Percentiles rank a stretch among this genome's conserved stretches.
phyloP scores from a whole-genome alignment of 2,797 vertebrate species.

The Nannoperca australis region DNA sequence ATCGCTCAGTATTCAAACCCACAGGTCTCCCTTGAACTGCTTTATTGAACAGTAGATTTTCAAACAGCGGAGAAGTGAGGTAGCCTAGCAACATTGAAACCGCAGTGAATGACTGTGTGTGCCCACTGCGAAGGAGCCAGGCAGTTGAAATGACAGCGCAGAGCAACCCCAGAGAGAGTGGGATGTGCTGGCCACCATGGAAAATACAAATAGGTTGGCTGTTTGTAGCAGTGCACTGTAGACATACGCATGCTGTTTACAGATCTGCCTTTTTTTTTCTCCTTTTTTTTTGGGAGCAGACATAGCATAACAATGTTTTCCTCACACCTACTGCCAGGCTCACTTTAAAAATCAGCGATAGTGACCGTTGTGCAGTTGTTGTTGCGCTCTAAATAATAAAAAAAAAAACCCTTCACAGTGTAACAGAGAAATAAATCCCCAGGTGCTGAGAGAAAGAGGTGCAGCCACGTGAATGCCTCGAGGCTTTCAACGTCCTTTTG shows the following conservation, averaged over 20 bases:
- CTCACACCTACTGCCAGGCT: conserved; percentile 31
- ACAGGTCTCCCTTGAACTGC: conserved; percentile 82
- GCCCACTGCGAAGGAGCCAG: conserved; percentile 72
- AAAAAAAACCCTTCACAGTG: conserved; percentile 54
- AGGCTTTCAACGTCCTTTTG: conserved; percentile 58
- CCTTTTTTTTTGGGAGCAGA: not conserved
- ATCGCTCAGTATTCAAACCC: conserved; percentile 82
- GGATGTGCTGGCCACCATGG: conserved; percentile 73
- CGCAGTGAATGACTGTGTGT: conserved; percentile 72
- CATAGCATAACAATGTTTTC: conserved; percentile 18
- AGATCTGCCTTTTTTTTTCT: conserved; percentile 28
- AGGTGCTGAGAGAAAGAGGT: conserved; percentile 40
- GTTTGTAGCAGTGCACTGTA: conserved; percentile 52
- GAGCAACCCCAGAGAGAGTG: conserved; percentile 78
- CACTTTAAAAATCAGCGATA: conserved; percentile 23
- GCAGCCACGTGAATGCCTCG: conserved; percentile 61
- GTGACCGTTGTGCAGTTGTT: conserved; percentile 33
- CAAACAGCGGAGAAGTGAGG: conserved; percentile 76
- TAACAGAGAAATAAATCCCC: conserved; percentile 27
- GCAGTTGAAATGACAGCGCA: conserved; percentile 70
- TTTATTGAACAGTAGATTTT: conserved; percentile 84
- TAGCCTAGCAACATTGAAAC: conserved; percentile 87
- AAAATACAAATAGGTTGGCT: conserved; percentile 72
- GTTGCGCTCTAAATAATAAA: conserved; percentile 46
- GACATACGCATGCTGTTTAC: conserved; percentile 45